Base-by-base conservation (phyloP, 2,888 invertebrate species). In the Ophonus ardosiacus region DNA sequence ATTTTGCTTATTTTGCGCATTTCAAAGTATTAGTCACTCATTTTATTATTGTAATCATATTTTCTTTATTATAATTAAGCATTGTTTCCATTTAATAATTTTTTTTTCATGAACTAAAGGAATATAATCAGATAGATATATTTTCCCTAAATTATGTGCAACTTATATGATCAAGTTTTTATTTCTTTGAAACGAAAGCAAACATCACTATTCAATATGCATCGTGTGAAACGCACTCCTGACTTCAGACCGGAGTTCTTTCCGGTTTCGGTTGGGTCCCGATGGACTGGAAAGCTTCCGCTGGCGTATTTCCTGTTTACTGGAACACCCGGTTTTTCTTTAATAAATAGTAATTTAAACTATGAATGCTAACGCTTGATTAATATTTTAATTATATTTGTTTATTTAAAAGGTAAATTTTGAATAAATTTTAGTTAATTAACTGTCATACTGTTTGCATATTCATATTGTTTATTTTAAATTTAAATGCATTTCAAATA, bases 261-360 rank as follows among this genome's bases (percentile, higher is more conserved):
- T 74, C 71, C 43, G 71, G 43, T 40, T 17, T 17, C 51, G n/a
- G 43, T 10, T 43, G 43, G 13, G 18, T 79, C 81, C 81, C 76
- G 83, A 83, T 59, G 10, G 61, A 31, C 83, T 61, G 59, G 74
- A 76, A 82, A 82, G 71, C 80, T 51, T 13, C 65, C 57, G 31
- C 31, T 82, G 83, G 40, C 61, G 40, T 43, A 74, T 13, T 78
- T 83, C 83, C 59, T 82, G 82, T 82, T 82, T 82, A 71, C 82
- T 38, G 38, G 5, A 63, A 63, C 8, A 43, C 43, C 40, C 40
- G 43, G 43, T 71, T 43, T 68, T 74, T 74, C 17, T 51, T 51
- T 74, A 43, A 40, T 51, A 51, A 51, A 51, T 51, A 51, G 43
- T 51, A 51, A 74, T 79, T 79, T 8, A n/a, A 79, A 61, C 59